Evolutionary conservation across 2,888 invertebrate species (phyloP).

Genomic region (Philonicus albiceps): DNA sequence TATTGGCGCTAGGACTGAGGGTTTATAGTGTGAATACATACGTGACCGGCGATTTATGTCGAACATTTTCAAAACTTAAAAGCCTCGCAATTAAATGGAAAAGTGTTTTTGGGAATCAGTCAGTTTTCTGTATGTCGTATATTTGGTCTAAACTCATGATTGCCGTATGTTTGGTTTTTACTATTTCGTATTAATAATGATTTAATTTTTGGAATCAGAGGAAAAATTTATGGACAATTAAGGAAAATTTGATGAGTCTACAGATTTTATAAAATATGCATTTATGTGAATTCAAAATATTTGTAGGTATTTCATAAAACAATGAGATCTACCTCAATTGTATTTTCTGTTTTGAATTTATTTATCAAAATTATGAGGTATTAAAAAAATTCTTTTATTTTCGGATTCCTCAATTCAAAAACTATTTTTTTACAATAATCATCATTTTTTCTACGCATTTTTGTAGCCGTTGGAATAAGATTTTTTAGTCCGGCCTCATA

Average conservation of each 20-base stretch:
- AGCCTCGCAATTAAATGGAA: neutral
- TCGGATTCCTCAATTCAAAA: too few species aligned
- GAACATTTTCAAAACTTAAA: neutral
- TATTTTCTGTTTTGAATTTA: too few species aligned
- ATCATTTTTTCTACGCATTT: too few species aligned
- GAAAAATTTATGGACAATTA: neutral
- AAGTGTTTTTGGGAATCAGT: neutral
- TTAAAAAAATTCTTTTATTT: too few species aligned
- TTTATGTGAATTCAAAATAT: too few species aligned
- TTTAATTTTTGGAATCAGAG: neutral
- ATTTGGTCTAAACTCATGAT: neutral
- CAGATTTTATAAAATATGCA: neutral
- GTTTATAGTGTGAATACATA: neutral
- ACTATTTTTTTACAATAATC: too few species aligned
- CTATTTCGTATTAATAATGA: neutral
- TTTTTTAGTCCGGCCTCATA: too few species aligned
- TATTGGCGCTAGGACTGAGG: neutral
- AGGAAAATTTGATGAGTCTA: neutral
- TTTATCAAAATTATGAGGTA: too few species aligned
- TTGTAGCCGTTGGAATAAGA: too few species aligned
- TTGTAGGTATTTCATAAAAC: too few species aligned
- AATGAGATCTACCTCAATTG: too few species aligned
- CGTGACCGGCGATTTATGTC: neutral
- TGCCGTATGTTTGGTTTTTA: neutral
- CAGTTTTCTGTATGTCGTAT: neutral